Base-by-base conservation (phyloP, 2,113 vertebrate genomes). In the Siphamia tubifer region DNA sequence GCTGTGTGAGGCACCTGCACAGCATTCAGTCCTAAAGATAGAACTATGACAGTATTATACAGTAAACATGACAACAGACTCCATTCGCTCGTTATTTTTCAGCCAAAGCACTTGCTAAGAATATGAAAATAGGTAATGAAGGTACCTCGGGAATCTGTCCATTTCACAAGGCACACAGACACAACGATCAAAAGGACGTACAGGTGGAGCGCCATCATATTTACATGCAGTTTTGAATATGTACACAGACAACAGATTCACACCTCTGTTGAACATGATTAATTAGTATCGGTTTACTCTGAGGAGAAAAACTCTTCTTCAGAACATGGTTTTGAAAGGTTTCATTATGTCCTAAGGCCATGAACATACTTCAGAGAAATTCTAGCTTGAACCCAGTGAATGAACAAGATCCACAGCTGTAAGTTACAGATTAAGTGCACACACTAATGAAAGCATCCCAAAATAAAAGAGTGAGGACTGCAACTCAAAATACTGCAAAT, bases 211-310 rank as follows among this genome's bases (percentile, higher is more conserved):
- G 32, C 58, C 38, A 57, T 54, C 27, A 58, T 76, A 76, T 82
- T 77, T 79, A 83, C 79, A 89, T 78, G 60, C 71, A 81, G 60
- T 74, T 52, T 44, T 62, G 28, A 70, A 64, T 67, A 60, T 68
- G 11, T 76, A 77, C 68, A 83, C 20, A 42, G 6, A 74, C 2
- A 31, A 45, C 66, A 40, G 13, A 43, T 42, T 39, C 27, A 64
- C 30, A 27, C 9, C 13, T 23, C 25, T 67, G 32, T 58, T 30
- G 57, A 69, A 47, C n/a, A n/a, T n/a, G n/a, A n/a, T n/a, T n/a
- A n/a, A n/a, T n/a, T n/a, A n/a, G n/a, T n/a, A 43, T 42, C 30
- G 38, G 34, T 38, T 69, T 60, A 28, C 24, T 67, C 62, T 51
- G 10, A 40, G 21, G 48, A 64, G 27, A 36, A 39, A 42, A 34